Base-by-base conservation (phyloP, 2,113 vertebrate genomes). In the Circaetus cinerascens region DNA sequence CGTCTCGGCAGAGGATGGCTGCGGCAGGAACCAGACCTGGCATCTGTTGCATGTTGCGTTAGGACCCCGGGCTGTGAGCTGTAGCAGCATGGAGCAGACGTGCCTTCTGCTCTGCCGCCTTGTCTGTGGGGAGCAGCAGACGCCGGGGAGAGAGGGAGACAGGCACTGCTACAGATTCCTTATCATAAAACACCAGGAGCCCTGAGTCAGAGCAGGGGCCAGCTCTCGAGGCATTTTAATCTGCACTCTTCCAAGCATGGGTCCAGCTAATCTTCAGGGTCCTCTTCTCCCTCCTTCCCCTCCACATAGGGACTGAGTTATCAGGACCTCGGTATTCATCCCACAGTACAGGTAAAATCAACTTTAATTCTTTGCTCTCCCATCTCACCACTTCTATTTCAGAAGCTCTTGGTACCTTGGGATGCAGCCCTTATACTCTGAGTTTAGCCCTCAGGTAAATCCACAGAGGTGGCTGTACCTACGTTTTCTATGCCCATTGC, bases 121-220 rank as follows among this genome's bases (percentile, higher is more conserved):
- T 46, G 84, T 94, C 87, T 95, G 56, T 72, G 81, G 90, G 94
- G 92, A 97, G 85, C 64, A 93, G 77, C 90, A 96, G 77, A 93
- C 25, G 9, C 90, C 56, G 48, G 81, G 69, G 81, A 94, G 84
- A 82, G 46, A 45, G 46, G 53, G 57, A 94, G 48, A 68, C 48
- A 60, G 74, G 84, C 80, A 88, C 7, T 0, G 0, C 40, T 75
- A 38, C 34, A 5, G 77, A 82, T 88, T 84, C 9, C 30, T 82
- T 91, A 84, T 89, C 84, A 34, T 48, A 75, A 89, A 96, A 51
- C 77, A 76, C 73, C 68, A 25, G 64, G 80, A 94, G 53, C n/a
- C 60, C 36, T 41, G 69, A 95, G 56, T 40, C 43, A 51, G 51
- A 92, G 40, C 60, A 90, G 2, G 5, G 67, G 41, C 53, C 74